Conservation (phyloP, 2,113 vertebrate genomes). For the Aptenodytes patagonicus region DNA sequence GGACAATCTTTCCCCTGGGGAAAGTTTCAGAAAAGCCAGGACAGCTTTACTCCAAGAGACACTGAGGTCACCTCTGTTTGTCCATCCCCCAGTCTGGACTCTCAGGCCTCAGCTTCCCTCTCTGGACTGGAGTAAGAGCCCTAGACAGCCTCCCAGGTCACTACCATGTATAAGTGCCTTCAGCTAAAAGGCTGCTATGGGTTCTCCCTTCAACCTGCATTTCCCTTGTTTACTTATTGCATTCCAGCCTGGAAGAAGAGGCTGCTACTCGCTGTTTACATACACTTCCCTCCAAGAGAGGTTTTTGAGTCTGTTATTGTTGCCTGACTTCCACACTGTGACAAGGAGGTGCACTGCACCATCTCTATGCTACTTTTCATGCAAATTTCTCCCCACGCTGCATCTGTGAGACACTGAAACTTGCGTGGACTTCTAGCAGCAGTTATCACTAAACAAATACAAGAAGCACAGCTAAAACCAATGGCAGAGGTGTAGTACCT, state of each 20-base stretch:
- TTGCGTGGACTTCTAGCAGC: fast-evolving
- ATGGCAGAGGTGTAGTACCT: not conserved
- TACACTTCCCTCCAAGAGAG: not conserved
- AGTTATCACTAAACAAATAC: not conserved
- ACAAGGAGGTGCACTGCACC: not conserved
- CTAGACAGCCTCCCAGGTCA: not conserved
- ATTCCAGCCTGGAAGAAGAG: slow-evolving; percentile 5
- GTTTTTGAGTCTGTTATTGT: not conserved
- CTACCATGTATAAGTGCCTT: not conserved
- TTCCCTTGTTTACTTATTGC: not conserved
- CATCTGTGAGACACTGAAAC: not conserved
- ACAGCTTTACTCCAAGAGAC: not conserved
- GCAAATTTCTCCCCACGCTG: not conserved
- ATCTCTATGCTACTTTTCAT: not conserved
- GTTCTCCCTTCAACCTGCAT: not conserved
- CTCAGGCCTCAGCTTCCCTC: not conserved
- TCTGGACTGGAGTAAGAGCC: not conserved
- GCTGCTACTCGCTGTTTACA: not conserved
- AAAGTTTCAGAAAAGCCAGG: not conserved
- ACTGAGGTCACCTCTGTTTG: not conserved
- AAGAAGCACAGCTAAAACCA: not conserved
- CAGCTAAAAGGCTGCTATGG: not conserved
- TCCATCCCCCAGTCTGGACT: not conserved
- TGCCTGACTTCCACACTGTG: not conserved
- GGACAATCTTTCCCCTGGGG: not conserved